These are phyloP conservation scores for Dolichotis patagonum DNA, from an alignment of 2,113 vertebrate species.

Conservation along the genomic window DNA sequence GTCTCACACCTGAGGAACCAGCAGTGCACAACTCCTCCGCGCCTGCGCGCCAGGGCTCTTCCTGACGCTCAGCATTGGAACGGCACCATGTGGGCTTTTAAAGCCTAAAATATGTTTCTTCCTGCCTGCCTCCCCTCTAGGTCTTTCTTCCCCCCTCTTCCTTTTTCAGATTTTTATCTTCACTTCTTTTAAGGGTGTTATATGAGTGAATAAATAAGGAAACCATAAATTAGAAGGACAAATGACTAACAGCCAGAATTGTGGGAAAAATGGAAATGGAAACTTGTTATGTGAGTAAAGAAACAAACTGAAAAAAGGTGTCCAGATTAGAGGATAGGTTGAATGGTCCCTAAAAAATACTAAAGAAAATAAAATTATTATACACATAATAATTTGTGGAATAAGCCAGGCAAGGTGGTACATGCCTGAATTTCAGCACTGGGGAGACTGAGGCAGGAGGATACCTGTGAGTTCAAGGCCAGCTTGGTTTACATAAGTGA, in stretches of 20 bases:
- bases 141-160: neutral
- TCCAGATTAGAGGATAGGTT: neutral
- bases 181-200: neutral
- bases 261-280: neutral
- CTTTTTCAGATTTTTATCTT: neutral
- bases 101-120: neutral
- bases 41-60: neutral
- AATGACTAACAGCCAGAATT: neutral
- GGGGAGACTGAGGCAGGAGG: neutral
- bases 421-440: neutral
- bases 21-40: neutral
- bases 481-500: neutral
- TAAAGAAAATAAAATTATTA: neutral
- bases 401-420: neutral
- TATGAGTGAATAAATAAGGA: neutral
- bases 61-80: neutral
- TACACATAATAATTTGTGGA: neutral
- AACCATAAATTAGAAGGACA: neutral
- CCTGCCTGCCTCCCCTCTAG: neutral
- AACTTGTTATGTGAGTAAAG: neutral
- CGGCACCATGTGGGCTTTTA: neutral
- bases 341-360: neutral
- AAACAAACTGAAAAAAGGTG: neutral
- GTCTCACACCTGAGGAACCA: neutral
- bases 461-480: too few species aligned